A percentile compares a stretch with the other conserved stretches of the same genome.
Evolutionary conservation across 2,113 vertebrate species (phyloP).

Genomic region (Cyrtonyx montezumae): DNA sequence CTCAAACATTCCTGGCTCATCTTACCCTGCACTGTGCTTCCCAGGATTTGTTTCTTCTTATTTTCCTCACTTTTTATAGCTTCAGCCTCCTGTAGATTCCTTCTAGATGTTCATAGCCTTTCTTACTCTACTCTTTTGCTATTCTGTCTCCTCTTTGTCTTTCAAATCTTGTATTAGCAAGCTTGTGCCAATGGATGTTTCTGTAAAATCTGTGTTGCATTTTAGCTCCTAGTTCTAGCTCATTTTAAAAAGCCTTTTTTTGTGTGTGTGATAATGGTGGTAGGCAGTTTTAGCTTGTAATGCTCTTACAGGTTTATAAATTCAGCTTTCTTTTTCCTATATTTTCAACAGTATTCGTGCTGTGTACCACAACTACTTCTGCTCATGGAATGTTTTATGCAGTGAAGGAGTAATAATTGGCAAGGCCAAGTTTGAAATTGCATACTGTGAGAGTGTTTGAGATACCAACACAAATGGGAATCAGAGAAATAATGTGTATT

Average conservation of each 20-base stretch:
- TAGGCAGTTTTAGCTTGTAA: background rate
- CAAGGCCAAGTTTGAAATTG: background rate
- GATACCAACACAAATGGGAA: background rate
- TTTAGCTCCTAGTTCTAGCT: background rate
- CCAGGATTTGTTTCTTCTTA: background rate
- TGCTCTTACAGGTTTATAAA: background rate
- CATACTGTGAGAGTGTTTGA: accelerated
- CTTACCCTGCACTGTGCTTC: background rate
- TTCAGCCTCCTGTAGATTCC: background rate
- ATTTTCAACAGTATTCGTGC: too few species aligned
- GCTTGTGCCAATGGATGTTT: background rate
- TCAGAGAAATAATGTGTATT: accelerated
- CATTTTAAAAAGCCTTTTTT: background rate
- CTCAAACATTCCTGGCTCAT: background rate
- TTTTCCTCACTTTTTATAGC: background rate
- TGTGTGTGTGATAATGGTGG: background rate
- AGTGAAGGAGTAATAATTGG: accelerated
- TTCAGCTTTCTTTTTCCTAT: background rate
- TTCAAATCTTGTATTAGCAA: background rate
- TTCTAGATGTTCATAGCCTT: background rate
- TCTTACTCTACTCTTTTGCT: background rate
- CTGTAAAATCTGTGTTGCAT: background rate
- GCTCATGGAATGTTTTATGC: background rate
- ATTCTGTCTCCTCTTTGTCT: background rate
- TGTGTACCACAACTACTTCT: background rate